phyloP scores from a whole-genome alignment of 1,140 invertebrate species.

The Ganaspis sp. region DNA sequence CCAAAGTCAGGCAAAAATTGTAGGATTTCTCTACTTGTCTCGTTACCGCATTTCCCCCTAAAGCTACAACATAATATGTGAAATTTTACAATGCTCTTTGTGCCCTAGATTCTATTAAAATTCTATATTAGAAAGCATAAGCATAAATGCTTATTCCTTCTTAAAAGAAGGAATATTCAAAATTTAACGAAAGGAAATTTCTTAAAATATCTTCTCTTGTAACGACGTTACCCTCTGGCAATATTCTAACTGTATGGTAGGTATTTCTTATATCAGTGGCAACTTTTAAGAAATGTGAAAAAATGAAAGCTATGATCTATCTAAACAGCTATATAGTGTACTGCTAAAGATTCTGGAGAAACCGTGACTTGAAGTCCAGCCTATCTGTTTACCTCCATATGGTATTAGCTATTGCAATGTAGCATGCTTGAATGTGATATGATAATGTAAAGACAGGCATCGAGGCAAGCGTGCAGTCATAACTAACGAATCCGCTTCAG shows the following conservation, averaged over 20 bases:
- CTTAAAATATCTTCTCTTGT: background rate
- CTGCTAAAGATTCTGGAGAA: constrained; percentile 30
- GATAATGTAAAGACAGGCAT: constrained; percentile 48
- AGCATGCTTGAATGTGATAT: constrained; percentile 39
- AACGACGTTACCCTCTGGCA: background rate
- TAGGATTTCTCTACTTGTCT: background rate
- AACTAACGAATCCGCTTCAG: constrained; percentile 35
- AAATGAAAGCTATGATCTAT: background rate
- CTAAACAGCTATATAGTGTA: background rate
- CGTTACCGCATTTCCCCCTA: background rate
- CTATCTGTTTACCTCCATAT: constrained; percentile 56
- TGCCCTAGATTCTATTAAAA: too few species aligned
- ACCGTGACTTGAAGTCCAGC: constrained; percentile 33
- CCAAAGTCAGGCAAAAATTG: background rate
- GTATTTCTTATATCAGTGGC: background rate
- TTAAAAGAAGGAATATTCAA: too few species aligned
- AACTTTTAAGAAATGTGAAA: background rate
- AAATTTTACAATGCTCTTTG: too few species aligned
- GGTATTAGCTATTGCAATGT: constrained; percentile 47
- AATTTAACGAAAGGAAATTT: too few species aligned
- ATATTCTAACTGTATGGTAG: background rate
- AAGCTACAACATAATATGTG: background rate
- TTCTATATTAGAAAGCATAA: too few species aligned
- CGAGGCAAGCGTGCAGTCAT: constrained; percentile 34
- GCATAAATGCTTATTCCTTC: too few species aligned